Evolutionary conservation across 2,113 vertebrate genomes (phyloP), one percentile per base, ranked within the genome.

Genomic region (Synodontis membranacea): DNA sequence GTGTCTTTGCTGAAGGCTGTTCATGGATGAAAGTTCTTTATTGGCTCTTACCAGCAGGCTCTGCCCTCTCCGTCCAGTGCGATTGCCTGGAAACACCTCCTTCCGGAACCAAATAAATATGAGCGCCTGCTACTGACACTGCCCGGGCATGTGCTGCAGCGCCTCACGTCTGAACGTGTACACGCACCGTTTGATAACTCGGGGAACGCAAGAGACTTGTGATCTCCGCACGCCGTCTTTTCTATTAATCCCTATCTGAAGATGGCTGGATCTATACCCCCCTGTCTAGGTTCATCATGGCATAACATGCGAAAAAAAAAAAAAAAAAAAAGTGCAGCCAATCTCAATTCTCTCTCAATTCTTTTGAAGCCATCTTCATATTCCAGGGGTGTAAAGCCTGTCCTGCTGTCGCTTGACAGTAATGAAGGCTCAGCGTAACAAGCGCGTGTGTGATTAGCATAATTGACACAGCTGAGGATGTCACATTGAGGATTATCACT

Each of bases 361-460:
- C 89, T 66, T 87, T 68, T 89, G 78, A 60, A 87, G 64, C 75
- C 83, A 86, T 75, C 76, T 84, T 74, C 42, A 44, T 81, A 81
- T 62, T 42, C 21, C 78, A 46, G 81, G 91, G 95, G 95, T 96
- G 95, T 95, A 95, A 96, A 96, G 95, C 95, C 95, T 94, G 95
- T 96, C 94, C 94, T 94, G 92, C 93, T 95, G 93, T 94, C 94
- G 94, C 95, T 94, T 84, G 95, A 94, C 94, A 94, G 94, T 96
- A 96, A 97, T 96, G 96, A 96, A 94, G 94, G 94, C 94, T 94
- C 94, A 86, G 96, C 94, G 94, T 97, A 96, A 96, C 82, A 95
- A 96, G 95, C 94, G 91, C 95, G 95, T 95, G 96, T 95, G 95
- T 94, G 94, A 96, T 96, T 93, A 96, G 95, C 94, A 93, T 96